Percentiles rank a stretch among this genome's conserved stretches.
Evolutionary conservation across 2,797 vertebrate genomes (phyloP).

Genomic region (Mormyrops attenuatus): DNA sequence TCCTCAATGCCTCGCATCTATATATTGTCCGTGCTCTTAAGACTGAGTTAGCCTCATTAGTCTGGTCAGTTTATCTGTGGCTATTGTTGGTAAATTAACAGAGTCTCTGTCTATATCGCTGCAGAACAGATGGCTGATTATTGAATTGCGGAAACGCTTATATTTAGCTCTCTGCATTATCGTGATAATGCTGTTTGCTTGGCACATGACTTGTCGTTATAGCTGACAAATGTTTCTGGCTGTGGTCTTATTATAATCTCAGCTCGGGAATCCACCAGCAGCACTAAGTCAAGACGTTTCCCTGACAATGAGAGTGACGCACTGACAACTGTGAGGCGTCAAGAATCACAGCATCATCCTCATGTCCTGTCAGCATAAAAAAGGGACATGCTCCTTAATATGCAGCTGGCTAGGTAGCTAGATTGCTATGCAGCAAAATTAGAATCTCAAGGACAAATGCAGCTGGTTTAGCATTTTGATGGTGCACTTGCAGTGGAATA

Average conservation of each 20-base stretch:
- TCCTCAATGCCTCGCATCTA: not conserved
- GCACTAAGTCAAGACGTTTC: not conserved
- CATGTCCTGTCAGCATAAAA: slow-evolving; percentile 2
- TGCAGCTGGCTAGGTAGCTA: not conserved
- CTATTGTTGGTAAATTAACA: not conserved
- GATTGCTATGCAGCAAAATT: not conserved
- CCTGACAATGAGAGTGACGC: not conserved
- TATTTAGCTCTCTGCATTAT: slow-evolving; percentile 1
- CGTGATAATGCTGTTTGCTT: slow-evolving; percentile 1
- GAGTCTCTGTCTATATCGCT: not conserved
- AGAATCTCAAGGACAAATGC: not conserved
- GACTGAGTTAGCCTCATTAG: not conserved
- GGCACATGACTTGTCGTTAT: slow-evolving; percentile 6
- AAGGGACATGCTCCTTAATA: not conserved
- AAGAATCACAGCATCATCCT: not conserved
- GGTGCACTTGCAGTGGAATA: not conserved
- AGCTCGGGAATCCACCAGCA: not conserved
- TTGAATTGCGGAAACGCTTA: not conserved
- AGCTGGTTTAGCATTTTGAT: not conserved
- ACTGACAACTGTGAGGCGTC: not conserved
- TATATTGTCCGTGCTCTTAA: not conserved
- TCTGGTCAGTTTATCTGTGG: not conserved
- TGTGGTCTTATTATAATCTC: slow-evolving; percentile 9
- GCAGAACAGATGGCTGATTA: slow-evolving; percentile 5
- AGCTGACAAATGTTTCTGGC: slow-evolving; percentile 9